Evolutionary conservation across 2,888 invertebrate species (phyloP), one percentile per base, ranked within the genome.

Genomic region (Halocaridina rubra): DNA sequence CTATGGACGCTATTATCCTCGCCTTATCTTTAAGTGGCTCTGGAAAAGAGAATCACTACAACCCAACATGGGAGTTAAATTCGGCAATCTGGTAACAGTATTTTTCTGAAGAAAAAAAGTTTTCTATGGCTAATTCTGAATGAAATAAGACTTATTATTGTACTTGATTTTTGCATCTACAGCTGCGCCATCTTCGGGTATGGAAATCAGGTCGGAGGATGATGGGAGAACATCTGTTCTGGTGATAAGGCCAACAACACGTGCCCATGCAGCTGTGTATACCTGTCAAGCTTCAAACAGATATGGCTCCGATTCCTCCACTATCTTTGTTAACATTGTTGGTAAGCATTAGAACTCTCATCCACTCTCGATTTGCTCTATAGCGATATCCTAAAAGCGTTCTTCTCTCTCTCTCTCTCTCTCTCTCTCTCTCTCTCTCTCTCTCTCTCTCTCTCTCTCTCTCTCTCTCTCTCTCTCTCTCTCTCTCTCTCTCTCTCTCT

Each of bases 251-350:
- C 93, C 96, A 89, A 96, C 97, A 22, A 96, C 97, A 92, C 93
- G 97, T 90, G 94, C 94, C 32, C 97, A 97, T 91, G 96, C 96
- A 2, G 97, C 97, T 1, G 92, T 97, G 0, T 97, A 97, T 90
- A 96, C 97, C 33, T 97, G 97, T 90, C 95, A 97, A 16, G 97
- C 97, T 0, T 96, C 97, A 2, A 97, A 97, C 91, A 96, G 97
- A n/a, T 97, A 97, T 90, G 97, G 97, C 76, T 96, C 96, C 88
- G 97, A 97, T 90, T 97, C 97, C 90, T 96, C 96, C 13, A 97
- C 96, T 91, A 97, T 97, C 90, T 97, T 97, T 91, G 95, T 97
- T 94, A 97, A 97, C 89, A 95, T 97, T 88, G 97, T 97, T 93
- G 96, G 96, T 94, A 92, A 90, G 88, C 8, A 53, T 53, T 53